Base-by-base conservation (phyloP, 2,888 invertebrate genomes). In the Macropis europaea region DNA sequence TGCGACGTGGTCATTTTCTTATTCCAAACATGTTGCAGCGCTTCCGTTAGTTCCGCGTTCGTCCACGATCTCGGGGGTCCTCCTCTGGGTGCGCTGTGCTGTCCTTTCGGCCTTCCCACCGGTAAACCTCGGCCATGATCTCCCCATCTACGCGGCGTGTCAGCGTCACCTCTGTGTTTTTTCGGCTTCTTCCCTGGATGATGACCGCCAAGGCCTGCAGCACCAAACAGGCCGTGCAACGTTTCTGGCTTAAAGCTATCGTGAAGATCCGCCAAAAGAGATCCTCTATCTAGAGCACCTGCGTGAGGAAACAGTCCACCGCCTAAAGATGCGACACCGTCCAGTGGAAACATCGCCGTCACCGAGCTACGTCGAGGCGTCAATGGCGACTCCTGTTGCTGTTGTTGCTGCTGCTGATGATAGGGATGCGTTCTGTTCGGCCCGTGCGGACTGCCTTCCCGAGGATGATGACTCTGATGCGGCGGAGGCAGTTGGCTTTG, bases 1-100 rank as follows among this genome's bases (percentile, higher is more conserved):
- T 97, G 96, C 86, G 96, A 96, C 43, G 97, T 97, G 74, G 97
- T 97, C 96, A 97, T 97, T 89, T 96, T 97, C 88, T 97, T 97
- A 90, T 97, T 97, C 97, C 97, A 97, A n/a, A 97, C 97, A 90
- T 97, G 96, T 86, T 96, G 96, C 56, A 97, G 92, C 1, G 97
- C 97, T 90, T 97, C 96, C 54, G 97, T 97, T 54, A 97, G 92
- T 87, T 97, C 97, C 34, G 96, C 96, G 91, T 97, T 97, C 73
- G 97, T 97, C 97, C 97, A 97, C 1, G 97, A 97, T 59, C 97
- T 92, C 0, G 97, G 97, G 9, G 97, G 97, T 9, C 97, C 97
- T 22, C 97, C 97, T 79, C 97, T 92, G 22, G 97, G 97, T 36
- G 97, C 97, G 84, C 96, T 96, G 91, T 97, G 97, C 87, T 97